Base-by-base conservation (phyloP, 1,140 invertebrate species). In the Penaeus vannamei region DNA sequence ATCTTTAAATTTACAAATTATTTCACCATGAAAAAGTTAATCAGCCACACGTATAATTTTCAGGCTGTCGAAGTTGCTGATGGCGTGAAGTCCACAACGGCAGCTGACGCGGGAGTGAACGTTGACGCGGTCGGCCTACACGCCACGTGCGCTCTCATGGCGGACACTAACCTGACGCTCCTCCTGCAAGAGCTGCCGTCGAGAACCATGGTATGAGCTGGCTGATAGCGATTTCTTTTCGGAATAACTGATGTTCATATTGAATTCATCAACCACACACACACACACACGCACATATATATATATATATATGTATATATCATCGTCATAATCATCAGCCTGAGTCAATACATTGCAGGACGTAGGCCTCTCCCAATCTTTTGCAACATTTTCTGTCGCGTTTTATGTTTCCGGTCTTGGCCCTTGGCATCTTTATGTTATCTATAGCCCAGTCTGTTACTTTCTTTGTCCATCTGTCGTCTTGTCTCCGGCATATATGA, bases 91-190 rank as follows among this genome's bases (percentile, higher is more conserved):
- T 86, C 84, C 0, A 80, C 26, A n/a, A 90, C 90, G 22, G 90
- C 90, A 1, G 23, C 53, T 4, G 76, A 84, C 60, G 90, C 90
- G 4, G 82, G 72, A 0, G 85, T 90, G 23, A 85, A 87, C 61
- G 85, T 87, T 14, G 85, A 84, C n/a, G 59, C 80, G 23, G 66
- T 72, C 8, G 90, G 90, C 1, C 42, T 90, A 22, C 90, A 90
- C 72, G 85, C 72, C 10, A 87, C 85, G 1, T 87, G 85, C 29
- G 85, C 85, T 32, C 85, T 84, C 3, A 82, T 72, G 79, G 69
- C 81, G 22, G 85, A 77, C 20, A 87, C 90, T 0, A 90, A 87
- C 72, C 53, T 87, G 59, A 90, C 89, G 2, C 29, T 29, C 26
- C 81, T 90, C 66, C n/a, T 85, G 14, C 61, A 81, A 14, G 42